These are phyloP conservation scores for Anadara kagoshimensis DNA, from an alignment of 1,140 invertebrate species.

Conservation along the genomic window DNA sequence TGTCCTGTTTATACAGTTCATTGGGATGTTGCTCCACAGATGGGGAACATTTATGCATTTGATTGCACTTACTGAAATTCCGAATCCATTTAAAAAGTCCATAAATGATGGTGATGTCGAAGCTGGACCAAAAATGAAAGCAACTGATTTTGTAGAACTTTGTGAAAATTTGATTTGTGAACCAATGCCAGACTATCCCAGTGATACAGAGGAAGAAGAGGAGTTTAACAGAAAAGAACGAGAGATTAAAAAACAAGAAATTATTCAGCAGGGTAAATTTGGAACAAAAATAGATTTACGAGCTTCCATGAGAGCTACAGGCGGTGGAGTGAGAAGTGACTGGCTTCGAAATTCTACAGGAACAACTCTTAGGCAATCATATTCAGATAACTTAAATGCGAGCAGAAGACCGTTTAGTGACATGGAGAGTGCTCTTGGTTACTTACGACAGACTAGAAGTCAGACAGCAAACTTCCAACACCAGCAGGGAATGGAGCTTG, in stretches of 20 bases:
- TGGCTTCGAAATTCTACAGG: not conserved
- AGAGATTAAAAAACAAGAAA: not conserved
- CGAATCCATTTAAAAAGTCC: constrained; percentile 35
- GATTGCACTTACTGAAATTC: constrained; percentile 90
- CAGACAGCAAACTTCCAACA: not conserved
- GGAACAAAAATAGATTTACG: no score
- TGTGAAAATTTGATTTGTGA: constrained; percentile 33
- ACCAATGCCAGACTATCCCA: constrained; percentile 42
- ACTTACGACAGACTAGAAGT: not conserved
- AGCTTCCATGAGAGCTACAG: not conserved
- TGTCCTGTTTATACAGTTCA: constrained; percentile 73
- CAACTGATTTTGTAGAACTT: constrained; percentile 26
- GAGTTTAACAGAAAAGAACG: not conserved
- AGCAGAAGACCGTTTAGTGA: not conserved
- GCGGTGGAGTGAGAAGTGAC: not conserved
- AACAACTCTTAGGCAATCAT: not conserved
- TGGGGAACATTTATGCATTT: constrained; percentile 99
- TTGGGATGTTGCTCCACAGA: constrained; percentile 75
- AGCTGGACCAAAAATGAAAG: constrained; percentile 15
- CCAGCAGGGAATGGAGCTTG: not conserved
- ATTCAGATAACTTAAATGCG: not conserved
- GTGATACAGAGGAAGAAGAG: constrained; percentile 18
- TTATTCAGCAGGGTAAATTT: no score
- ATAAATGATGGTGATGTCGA: not conserved
- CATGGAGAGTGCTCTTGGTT: not conserved